Evolutionary conservation across 1,140 invertebrate species (phyloP).

Genomic region (Aradophagus sp.): DNA sequence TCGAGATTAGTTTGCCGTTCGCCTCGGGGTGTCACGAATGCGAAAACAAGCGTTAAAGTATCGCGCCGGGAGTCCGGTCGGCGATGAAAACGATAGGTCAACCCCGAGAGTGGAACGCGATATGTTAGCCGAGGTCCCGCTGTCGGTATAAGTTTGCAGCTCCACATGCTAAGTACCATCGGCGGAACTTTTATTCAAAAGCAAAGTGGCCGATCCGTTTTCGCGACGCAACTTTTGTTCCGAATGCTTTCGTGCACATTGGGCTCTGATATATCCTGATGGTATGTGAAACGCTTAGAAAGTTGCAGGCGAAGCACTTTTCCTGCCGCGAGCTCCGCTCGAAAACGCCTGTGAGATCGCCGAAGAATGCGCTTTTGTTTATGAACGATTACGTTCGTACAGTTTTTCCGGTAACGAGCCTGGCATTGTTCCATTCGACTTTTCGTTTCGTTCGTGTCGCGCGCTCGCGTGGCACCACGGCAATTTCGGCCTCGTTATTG

Average conservation of each 20-base stretch:
- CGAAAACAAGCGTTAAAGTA: constrained; percentile 38
- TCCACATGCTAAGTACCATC: constrained; percentile 37
- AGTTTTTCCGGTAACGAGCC: constrained; percentile 29
- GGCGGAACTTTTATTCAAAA: constrained; percentile 45
- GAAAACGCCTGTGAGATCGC: constrained; percentile 41
- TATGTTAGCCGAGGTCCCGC: constrained; percentile 11
- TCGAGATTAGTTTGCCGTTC: too few species aligned
- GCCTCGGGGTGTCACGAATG: too few species aligned
- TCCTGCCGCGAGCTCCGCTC: constrained; percentile 53
- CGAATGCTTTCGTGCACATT: constrained; percentile 46
- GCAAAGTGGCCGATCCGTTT: constrained; percentile 48
- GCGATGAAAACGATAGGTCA: constrained; percentile 33
- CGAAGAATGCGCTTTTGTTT: constrained; percentile 60
- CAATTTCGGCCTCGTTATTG: not conserved
- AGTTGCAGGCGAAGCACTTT: constrained; percentile 66
- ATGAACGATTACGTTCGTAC: constrained; percentile 55
- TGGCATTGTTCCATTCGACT: constrained; percentile 33
- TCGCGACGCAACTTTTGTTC: constrained; percentile 41
- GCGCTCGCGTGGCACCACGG: constrained; percentile 4
- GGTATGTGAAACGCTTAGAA: constrained; percentile 67
- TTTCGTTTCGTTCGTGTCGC: constrained; percentile 33
- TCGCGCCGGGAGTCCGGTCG: constrained; percentile 7
- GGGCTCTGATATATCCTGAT: constrained; percentile 56
- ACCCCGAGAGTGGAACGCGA: constrained; percentile 1
- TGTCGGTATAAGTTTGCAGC: constrained; percentile 30